A percentile compares a stretch with the other conserved stretches of the same genome.
Evolutionary conservation across 2,888 invertebrate species (phyloP).

Genomic region (Neoitamus cyanurus): DNA sequence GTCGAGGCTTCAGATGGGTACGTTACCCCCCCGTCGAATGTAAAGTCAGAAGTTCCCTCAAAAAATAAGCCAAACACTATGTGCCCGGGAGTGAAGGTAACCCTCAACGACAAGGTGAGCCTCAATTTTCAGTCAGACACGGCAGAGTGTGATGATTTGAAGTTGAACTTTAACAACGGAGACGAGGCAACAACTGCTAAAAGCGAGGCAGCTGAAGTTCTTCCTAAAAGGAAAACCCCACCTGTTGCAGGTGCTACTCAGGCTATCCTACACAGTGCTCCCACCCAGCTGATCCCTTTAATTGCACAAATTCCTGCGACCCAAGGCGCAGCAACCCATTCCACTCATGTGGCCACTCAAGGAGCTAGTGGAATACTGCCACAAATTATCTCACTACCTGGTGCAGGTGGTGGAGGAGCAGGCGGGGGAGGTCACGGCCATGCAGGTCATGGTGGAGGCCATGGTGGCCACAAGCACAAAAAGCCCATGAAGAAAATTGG

Average conservation of each 20-base stretch:
- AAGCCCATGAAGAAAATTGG: not conserved
- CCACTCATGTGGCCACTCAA: not conserved
- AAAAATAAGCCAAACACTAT: not conserved
- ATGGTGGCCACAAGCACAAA: constrained; percentile 13
- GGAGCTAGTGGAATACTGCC: not conserved
- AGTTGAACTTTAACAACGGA: constrained; percentile 41
- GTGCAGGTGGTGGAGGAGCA: constrained; percentile 1
- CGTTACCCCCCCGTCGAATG: not conserved
- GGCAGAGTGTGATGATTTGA: constrained; percentile 43
- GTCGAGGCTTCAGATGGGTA: not conserved
- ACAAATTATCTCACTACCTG: not conserved
- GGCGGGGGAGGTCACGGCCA: not conserved
- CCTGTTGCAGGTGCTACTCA: not conserved
- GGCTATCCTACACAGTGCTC: not conserved
- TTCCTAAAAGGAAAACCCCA: not conserved
- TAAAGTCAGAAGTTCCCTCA: not conserved
- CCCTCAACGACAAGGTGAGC: constrained; percentile 48
- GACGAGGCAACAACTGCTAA: not conserved
- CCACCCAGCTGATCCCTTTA: not conserved
- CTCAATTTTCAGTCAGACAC: constrained; percentile 48
- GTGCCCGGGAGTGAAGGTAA: constrained; percentile 49
- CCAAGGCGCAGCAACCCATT: not conserved
- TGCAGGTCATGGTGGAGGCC: not conserved
- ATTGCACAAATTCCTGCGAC: constrained; percentile 9
- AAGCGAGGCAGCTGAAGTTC: not conserved